Evolutionary conservation across 2,797 vertebrate genomes (phyloP), one percentile per base, ranked within the genome.

Genomic region (Eulemur rubriventer): DNA sequence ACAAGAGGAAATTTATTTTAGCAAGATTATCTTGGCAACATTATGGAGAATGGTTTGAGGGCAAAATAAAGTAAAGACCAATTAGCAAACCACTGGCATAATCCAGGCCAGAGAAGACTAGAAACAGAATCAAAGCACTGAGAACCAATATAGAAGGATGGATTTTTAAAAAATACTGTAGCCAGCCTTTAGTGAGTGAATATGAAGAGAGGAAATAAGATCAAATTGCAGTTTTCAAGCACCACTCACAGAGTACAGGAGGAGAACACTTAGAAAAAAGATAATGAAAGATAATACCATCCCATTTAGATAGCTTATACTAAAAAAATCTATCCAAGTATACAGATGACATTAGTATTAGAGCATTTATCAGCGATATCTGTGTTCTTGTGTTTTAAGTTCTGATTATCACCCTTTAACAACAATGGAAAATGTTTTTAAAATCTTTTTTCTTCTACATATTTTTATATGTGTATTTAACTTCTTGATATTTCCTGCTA

Each of bases 21-120:
- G 55, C 78, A 93, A 67, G 41, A 55, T 70, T 41, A 91, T 72
- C 85, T 43, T 90, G 63, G n/a, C 38, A 88, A 33, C 61, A 89
- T 78, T 89, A 76, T 26, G 30, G 6, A 82, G 30, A 91, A 94
- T 76, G 55, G 28, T 75, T 91, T 95, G 61, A 94, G n/a, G 79
- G 55, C 16, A 96, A 97, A 92, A 72, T 85, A 95, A 96, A 46
- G 26, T 59, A 94, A 83, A 88, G 46, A 79, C 6, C 18, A 80
- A 46, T 55, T 84, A 76, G 35, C 84, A 94, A 94, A 75, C 41
- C 11, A 59, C 3, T 67, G 6, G 33, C 73, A 59, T 48, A 88
- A 87, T 55, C 43, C 46, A 92, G 16, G 13, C 43, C 52, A 91
- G 33, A 72, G 35, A 94, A 41, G 70, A 93, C 52, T 65, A 86